These are phyloP conservation scores for Timema podura DNA, from an alignment of 2,888 invertebrate genomes.

Conservation along the genomic window DNA sequence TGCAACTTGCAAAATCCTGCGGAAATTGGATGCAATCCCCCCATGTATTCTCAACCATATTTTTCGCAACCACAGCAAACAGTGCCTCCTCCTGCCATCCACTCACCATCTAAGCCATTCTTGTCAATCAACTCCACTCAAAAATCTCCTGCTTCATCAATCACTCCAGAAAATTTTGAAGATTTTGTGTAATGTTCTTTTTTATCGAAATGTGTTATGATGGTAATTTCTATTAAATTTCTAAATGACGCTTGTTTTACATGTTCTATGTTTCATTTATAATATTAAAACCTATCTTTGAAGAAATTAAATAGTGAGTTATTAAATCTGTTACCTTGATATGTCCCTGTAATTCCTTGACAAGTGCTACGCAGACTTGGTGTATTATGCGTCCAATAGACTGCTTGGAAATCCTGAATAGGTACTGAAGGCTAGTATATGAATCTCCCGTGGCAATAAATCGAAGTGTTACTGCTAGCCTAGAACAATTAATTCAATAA, in stretches of 20 bases:
- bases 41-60: background rate
- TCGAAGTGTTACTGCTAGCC: conserved; percentile 38
- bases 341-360: conserved; percentile 36
- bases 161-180: background rate
- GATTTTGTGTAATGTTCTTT: background rate
- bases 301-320: background rate
- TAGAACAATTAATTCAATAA: conserved; percentile 16
- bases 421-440: conserved; percentile 33
- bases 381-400: conserved; percentile 37
- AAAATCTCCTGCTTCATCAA: background rate
- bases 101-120: background rate
- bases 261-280: no score
- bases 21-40: background rate
- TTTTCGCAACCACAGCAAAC: background rate
- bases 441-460: conserved; percentile 36
- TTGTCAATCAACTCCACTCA: background rate
- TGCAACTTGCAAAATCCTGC: conserved; percentile 5
- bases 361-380: conserved; percentile 38
- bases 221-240: background rate
- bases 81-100: background rate
- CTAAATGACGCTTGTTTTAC: no score
- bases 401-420: conserved; percentile 37
- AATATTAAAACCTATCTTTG: no score
- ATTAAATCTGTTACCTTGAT: background rate
- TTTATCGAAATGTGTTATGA: background rate